Evolutionary conservation across 1,140 invertebrate genomes (phyloP).

Genomic region (Musca domestica): DNA sequence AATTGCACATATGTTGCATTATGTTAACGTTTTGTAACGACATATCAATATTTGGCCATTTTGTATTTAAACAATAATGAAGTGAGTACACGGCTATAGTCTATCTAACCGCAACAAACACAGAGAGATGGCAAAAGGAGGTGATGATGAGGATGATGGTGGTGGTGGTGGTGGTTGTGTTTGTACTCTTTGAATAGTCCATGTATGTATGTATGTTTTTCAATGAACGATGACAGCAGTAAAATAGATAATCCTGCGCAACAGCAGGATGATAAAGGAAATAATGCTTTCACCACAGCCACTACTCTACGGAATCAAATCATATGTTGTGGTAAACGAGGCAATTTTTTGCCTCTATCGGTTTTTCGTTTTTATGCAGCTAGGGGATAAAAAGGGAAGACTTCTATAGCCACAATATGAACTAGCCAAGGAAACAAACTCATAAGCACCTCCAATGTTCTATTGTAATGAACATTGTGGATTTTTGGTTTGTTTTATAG

Average conservation of each 20-base stretch:
- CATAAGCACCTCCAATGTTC: too few species aligned
- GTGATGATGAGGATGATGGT: constrained; percentile 9
- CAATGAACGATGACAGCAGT: constrained; percentile 7
- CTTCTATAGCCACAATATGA: not conserved
- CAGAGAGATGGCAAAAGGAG: too few species aligned
- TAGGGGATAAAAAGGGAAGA: too few species aligned
- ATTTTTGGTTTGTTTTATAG: too few species aligned
- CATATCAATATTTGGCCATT: not conserved
- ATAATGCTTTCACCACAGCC: constrained; percentile 7
- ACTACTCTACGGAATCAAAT: too few species aligned
- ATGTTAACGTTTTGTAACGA: constrained; percentile 15
- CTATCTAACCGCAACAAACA: too few species aligned
- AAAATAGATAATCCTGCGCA: constrained; percentile 18
- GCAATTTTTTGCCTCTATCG: too few species aligned
- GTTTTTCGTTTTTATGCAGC: too few species aligned
- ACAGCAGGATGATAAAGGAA: constrained; percentile 18
- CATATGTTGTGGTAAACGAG: too few species aligned
- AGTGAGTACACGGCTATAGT: too few species aligned
- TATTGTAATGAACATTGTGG: too few species aligned
- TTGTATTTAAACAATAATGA: not conserved
- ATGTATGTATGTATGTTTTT: not conserved
- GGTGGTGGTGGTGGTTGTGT: not conserved
- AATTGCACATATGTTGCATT: constrained; percentile 19
- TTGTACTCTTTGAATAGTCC: not conserved
- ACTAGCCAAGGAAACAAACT: not conserved